Conservation (phyloP, 2,797 vertebrate species). For the Ibycter americanus region DNA sequence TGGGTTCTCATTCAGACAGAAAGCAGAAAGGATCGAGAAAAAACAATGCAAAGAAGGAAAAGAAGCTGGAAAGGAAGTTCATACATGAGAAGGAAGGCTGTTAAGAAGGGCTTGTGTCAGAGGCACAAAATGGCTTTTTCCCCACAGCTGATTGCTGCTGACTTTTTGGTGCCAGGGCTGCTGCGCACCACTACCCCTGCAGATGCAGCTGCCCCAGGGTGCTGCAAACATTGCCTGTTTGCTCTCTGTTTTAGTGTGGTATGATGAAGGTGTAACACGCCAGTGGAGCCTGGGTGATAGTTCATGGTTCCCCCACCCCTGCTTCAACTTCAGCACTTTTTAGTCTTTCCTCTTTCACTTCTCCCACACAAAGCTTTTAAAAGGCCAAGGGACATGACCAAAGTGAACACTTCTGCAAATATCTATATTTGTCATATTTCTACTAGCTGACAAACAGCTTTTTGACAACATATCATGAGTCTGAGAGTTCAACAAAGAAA, state of each 20-base stretch:
- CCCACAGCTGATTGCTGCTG: background rate
- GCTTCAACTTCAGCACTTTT: background rate
- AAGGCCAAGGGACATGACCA: background rate
- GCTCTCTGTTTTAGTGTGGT: background rate
- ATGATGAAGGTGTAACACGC: fast-evolving
- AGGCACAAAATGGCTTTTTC: background rate
- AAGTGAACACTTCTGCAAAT: background rate
- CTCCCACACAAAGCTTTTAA: background rate
- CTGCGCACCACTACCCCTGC: background rate
- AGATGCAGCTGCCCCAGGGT: background rate
- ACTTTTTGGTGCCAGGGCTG: background rate
- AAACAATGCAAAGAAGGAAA: background rate
- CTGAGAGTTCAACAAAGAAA: background rate
- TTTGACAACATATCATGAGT: background rate
- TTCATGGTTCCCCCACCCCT: background rate
- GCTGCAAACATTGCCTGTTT: fast-evolving
- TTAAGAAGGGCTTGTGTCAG: background rate
- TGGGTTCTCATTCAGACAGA: background rate
- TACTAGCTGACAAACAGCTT: background rate
- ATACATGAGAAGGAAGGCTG: background rate
- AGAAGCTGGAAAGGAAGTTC: background rate
- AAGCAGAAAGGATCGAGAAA: background rate
- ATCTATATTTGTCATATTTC: background rate
- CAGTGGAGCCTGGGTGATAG: background rate
- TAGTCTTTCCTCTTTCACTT: background rate